A percentile compares a stretch with the other conserved stretches of the same genome.
Conservation (phyloP, 2,888 invertebrate genomes). For the Danaus chrysippus region DNA sequence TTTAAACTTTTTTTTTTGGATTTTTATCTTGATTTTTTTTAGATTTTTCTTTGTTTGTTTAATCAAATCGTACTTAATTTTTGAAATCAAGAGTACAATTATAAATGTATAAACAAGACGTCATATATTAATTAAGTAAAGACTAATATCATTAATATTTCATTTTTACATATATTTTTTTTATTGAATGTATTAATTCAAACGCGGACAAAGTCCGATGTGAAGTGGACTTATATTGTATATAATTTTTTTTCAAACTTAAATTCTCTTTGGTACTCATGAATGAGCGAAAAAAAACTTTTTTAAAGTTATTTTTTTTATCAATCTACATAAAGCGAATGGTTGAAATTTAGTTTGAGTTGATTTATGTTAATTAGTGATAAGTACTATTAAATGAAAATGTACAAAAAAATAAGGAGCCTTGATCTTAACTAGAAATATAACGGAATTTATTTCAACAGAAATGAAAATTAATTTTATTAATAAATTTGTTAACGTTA, state of each 20-base stretch:
- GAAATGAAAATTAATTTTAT: conserved; percentile 20
- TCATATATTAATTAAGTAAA: neutral
- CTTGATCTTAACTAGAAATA: conserved; percentile 21
- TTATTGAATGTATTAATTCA: neutral
- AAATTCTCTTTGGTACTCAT: neutral
- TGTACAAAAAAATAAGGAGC: conserved; percentile 22
- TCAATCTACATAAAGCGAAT: neutral
- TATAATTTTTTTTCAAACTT: neutral
- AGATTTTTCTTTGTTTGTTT: conserved; percentile 11
- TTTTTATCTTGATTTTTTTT: conserved; percentile 8
- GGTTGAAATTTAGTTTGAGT: conserved; percentile 3
- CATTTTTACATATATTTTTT: neutral
- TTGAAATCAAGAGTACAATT: conserved; percentile 2
- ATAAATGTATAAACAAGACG: neutral
- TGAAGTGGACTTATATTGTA: neutral
- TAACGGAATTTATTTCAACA: conserved; percentile 1
- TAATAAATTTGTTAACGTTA: conserved; percentile 23
- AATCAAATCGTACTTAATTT: conserved; percentile 5
- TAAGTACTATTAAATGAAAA: conserved; percentile 19
- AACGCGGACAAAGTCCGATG: neutral
- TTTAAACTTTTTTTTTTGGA: conserved; percentile 8
- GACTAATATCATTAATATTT: neutral
- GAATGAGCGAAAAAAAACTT: neutral
- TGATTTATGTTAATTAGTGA: conserved; percentile 16
- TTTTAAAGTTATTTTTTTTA: neutral